Evolutionary conservation across 1,140 invertebrate species (phyloP), one percentile per base, ranked within the genome.

Genomic region (Ditylenchus dipsaci): DNA sequence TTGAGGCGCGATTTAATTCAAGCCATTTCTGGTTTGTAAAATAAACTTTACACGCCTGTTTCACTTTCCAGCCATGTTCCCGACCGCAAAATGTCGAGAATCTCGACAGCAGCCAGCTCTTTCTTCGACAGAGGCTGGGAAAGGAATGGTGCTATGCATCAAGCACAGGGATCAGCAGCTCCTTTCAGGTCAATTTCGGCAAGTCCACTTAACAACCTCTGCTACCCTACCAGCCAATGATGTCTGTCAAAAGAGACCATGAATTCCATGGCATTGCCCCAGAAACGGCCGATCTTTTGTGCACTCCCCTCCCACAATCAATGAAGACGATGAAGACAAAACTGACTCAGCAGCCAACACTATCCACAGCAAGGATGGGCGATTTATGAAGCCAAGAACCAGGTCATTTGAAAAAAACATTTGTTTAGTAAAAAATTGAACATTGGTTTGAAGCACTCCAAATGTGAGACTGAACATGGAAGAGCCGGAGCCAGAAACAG

Each of bases 11-110:
- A 15, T 3, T 56, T 23, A 21, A 13, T 58, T 29, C n/a, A 68
- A 29, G 9, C n/a, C 17, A 23, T 9, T 60, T 1, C n/a, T n/a
- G n/a, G n/a, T n/a, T n/a, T n/a, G n/a, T n/a, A n/a, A n/a, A n/a
- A n/a, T n/a, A n/a, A n/a, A n/a, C n/a, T n/a, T n/a, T n/a, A n/a
- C n/a, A n/a, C n/a, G n/a, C n/a, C n/a, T n/a, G n/a, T 74, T 60
- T 70, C 49, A 49, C 71, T 53, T 53, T 53, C 15, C 15, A 53
- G 71, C 30, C 73, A 78, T 26, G 73, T 78, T 26, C 42, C 43
- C 26, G 47, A 76, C 45, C 70, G 73, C 19, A 59, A 70, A 23
- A 75, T 78, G 30, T 75, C 73, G n/a, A 60, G 71, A 15, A 75
- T 75, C 29, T 74, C 76, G 27, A 76, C 73, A 21, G 72, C 73